These are phyloP conservation scores for Cyclina sinensis DNA, from an alignment of 1,140 invertebrate species.

Conservation along the genomic window DNA sequence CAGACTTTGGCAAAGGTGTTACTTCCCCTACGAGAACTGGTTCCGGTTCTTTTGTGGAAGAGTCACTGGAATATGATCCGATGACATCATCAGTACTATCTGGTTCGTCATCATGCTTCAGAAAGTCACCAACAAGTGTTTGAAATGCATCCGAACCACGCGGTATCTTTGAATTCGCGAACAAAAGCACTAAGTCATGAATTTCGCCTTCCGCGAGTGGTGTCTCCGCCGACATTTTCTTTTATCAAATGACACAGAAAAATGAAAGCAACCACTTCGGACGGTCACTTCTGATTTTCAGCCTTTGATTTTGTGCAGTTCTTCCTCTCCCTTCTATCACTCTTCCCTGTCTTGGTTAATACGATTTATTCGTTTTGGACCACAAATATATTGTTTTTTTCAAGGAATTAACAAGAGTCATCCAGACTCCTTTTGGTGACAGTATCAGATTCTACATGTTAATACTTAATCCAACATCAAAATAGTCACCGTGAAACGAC, in stretches of 20 bases:
- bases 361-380: too few species aligned
- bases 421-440: neutral
- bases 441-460: neutral
- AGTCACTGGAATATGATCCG: slow-evolving; percentile 9
- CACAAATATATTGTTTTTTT: too few species aligned
- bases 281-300: too few species aligned
- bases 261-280: too few species aligned
- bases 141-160: slow-evolving; percentile 54
- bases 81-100: neutral
- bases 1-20: neutral
- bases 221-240: slow-evolving; percentile 41
- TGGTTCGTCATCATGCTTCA: slow-evolving; percentile 9
- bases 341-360: too few species aligned
- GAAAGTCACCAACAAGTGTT: slow-evolving; percentile 49
- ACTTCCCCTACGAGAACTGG: neutral
- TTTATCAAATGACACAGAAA: too few species aligned
- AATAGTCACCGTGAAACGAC: neutral
- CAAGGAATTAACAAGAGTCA: too few species aligned
- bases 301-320: too few species aligned
- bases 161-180: slow-evolving; percentile 60
- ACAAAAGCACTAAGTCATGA: slow-evolving; percentile 58
- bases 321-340: too few species aligned
- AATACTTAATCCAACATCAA: neutral
- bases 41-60: neutral
- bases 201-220: slow-evolving; percentile 35